Evolutionary conservation across 2,888 invertebrate species (phyloP).

Genomic region (Spatulosminthurus flaviceps): DNA sequence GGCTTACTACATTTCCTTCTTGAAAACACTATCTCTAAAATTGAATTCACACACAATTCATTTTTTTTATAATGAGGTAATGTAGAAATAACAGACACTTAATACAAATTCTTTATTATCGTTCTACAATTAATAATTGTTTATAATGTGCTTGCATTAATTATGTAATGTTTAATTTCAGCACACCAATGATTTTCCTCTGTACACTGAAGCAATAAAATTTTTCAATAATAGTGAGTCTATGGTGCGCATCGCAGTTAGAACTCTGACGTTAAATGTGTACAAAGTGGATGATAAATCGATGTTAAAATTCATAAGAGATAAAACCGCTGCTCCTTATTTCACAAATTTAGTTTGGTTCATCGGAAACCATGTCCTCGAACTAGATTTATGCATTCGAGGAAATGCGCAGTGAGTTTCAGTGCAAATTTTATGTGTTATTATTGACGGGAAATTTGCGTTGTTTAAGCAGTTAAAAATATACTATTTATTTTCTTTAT

Average conservation of each 20-base stretch:
- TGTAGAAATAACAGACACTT: not conserved
- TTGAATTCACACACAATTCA: conserved; percentile 98
- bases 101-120: too few relatives aligned
- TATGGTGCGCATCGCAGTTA: conserved; percentile 98
- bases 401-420: conserved; percentile 91
- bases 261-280: conserved; percentile 96
- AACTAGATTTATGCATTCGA: conserved; percentile 92
- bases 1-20: conserved; percentile 99
- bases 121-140: too few relatives aligned
- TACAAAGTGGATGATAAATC: conserved; percentile 92
- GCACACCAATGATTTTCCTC: conserved; percentile 98
- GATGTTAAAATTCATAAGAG: conserved; percentile 94
- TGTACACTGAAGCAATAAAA: conserved; percentile 99
- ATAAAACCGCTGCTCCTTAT: conserved; percentile 96
- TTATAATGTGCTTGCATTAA: too few relatives aligned
- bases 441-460: too few relatives aligned
- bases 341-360: conserved; percentile 99
- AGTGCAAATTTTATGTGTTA: too few relatives aligned
- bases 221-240: conserved; percentile 99
- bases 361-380: conserved; percentile 96
- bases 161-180: conserved; percentile 67
- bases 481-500: not conserved
- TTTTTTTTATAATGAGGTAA: conserved; percentile 99
- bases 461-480: too few relatives aligned
- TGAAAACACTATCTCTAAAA: conserved; percentile 97